These are phyloP conservation scores for Parazoanthus atlanticus DNA, from an alignment of 92 coral and sea anemone genomes.

Conservation along the genomic window DNA sequence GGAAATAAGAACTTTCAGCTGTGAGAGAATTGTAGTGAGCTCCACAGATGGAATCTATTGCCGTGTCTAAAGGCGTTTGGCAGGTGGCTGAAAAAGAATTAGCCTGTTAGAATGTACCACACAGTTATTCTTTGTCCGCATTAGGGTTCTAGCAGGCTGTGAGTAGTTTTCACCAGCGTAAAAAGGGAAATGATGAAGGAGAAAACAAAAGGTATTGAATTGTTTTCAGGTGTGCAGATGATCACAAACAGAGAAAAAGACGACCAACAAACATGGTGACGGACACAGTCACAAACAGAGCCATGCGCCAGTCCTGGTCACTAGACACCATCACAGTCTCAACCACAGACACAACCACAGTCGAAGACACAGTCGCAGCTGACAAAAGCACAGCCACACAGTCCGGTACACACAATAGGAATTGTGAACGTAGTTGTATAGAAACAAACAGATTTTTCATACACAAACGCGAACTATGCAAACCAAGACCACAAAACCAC, in stretches of 20 bases:
- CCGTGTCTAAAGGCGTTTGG: background rate
- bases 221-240: too few species aligned
- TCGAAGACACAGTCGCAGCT: background rate
- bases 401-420: background rate
- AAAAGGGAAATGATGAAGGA: too few species aligned
- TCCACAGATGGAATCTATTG: constrained; percentile 29
- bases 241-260: background rate
- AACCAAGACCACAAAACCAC: background rate
- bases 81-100: constrained; percentile 7
- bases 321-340: background rate
- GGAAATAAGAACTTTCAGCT: constrained; percentile 51
- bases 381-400: background rate
- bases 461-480: background rate
- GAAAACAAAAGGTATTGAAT: too few species aligned
- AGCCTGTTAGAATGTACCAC: too few species aligned
- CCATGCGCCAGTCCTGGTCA: background rate
- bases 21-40: constrained; percentile 46
- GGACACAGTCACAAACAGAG: background rate
- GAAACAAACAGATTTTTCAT: background rate
- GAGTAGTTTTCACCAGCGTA: too few species aligned
- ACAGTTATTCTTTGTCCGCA: too few species aligned
- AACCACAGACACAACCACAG: background rate
- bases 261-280: background rate
- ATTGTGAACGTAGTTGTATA: background rate
- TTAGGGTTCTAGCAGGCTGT: too few species aligned